A percentile compares a stretch with the other conserved stretches of the same genome.
Evolutionary conservation across 2,113 vertebrate genomes (phyloP).

Genomic region (Psophia crepitans): DNA sequence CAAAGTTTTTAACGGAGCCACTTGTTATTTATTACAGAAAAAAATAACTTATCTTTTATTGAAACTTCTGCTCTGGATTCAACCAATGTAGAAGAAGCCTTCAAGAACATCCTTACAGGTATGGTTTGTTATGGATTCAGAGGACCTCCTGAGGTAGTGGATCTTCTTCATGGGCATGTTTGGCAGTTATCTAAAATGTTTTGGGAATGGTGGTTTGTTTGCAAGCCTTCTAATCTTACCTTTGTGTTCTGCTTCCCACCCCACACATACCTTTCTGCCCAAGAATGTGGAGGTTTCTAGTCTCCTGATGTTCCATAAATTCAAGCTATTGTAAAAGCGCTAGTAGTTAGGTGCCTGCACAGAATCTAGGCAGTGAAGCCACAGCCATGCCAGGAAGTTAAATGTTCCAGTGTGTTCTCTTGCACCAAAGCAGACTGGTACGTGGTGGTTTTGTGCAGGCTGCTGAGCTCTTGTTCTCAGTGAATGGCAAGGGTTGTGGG

Average conservation of each 20-base stretch:
- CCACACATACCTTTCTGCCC: background rate
- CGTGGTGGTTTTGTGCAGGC: background rate
- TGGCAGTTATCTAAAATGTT: background rate
- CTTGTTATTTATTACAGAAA: conserved; percentile 79
- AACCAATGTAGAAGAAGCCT: conserved; percentile 97
- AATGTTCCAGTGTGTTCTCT: background rate
- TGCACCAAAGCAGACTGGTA: background rate
- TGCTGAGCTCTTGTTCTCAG: background rate
- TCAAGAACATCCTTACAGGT: conserved; percentile 98
- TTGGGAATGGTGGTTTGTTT: background rate
- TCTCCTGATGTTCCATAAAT: background rate
- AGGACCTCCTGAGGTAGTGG: background rate
- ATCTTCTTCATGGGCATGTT: background rate
- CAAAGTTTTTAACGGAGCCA: background rate
- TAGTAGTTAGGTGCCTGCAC: background rate
- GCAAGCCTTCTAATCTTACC: background rate
- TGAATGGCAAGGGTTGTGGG: background rate
- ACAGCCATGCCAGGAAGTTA: background rate
- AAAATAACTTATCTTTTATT: conserved; percentile 97
- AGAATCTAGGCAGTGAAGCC: background rate
- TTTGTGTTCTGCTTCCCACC: background rate
- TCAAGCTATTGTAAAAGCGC: background rate
- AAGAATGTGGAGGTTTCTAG: background rate
- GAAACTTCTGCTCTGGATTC: conserved; percentile 97
- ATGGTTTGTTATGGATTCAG: background rate